Base-by-base conservation (phyloP, 2,888 invertebrate genomes). In the Helleia helle region DNA sequence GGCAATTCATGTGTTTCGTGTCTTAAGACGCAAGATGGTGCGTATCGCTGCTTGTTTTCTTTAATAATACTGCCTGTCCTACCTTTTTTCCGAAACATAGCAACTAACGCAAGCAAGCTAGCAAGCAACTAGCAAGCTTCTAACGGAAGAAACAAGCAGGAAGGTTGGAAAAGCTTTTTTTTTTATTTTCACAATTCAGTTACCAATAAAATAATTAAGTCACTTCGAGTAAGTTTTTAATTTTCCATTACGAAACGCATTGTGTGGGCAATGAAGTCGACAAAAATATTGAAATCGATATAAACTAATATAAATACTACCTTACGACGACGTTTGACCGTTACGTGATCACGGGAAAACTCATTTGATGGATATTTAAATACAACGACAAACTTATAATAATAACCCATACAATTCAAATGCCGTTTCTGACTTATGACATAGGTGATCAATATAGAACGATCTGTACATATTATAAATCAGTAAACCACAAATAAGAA, bases 401-500 rank as follows among this genome's bases (percentile, higher is more conserved):
- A 3, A 28, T 14, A 15, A 11, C 11, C 11, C 18, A 34, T 9
- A 11, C 18, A 9, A 9, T 31, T 31, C 9, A 31, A 31, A 34
- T 18, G 1, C 22, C 18, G 12, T 22, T 12, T 34, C 5, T 11
- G 34, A 34, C 18, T 34, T 18, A 22, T 34, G 34, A 34, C 17
- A 34, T 13, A 5, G 2, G 14, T 29, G 14, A 29, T 34, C 34
- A 12, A 11, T 8, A 8, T 11, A 31, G 15, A n/a, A 31, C n/a
- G 3, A 29, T n/a, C 15, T 34, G n/a, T 22, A 22, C 2, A 22
- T 17, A 28, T 39, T 38, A 38, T 44, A 30, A 37, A 26, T 12
- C 25, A 34, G 25, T 13, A 13, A 24, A 31, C 17, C 25, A 26
- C 40, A 43, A 50, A 46, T 43, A 46, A 43, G 26, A 40, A 42